Evolutionary conservation across 2,888 invertebrate genomes (phyloP).

Genomic region (Tipula helvola): DNA sequence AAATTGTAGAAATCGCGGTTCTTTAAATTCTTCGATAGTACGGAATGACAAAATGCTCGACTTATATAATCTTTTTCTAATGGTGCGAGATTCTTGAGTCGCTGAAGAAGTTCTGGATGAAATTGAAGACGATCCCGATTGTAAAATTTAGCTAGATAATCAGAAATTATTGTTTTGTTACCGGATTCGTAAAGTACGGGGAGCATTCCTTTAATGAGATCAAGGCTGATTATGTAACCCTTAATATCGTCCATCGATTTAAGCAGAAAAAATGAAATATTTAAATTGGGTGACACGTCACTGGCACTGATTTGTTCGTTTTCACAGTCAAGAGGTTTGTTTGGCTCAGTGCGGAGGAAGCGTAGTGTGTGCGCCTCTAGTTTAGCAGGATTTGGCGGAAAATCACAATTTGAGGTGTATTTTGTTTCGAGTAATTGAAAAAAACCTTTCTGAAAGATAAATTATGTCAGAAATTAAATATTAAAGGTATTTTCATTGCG

Average conservation of each 20-base stretch:
- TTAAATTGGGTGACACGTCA: neutral
- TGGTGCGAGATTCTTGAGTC: neutral
- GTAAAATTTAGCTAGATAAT: neutral
- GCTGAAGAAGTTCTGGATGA: neutral
- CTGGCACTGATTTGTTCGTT: neutral
- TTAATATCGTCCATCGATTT: neutral
- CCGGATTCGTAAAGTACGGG: neutral
- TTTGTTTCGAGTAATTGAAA: neutral
- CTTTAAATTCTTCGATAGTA: neutral
- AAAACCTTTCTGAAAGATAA: neutral
- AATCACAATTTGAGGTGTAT: neutral
- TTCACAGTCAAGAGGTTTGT: neutral
- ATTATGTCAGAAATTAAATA: neutral
- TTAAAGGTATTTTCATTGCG: neutral
- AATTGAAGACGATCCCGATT: neutral
- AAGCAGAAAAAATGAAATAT: neutral
- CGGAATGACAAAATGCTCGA: neutral
- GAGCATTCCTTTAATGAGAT: neutral
- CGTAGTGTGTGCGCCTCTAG: neutral
- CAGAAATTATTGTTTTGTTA: neutral
- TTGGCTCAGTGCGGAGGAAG: neutral
- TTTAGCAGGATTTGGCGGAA: neutral
- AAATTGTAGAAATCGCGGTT: neutral
- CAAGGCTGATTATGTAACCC: neutral
- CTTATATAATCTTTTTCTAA: neutral